A percentile compares a stretch with the other conserved stretches of the same genome.
Conservation (phyloP, 2,888 invertebrate genomes). For the Monoplex corrugatus region DNA sequence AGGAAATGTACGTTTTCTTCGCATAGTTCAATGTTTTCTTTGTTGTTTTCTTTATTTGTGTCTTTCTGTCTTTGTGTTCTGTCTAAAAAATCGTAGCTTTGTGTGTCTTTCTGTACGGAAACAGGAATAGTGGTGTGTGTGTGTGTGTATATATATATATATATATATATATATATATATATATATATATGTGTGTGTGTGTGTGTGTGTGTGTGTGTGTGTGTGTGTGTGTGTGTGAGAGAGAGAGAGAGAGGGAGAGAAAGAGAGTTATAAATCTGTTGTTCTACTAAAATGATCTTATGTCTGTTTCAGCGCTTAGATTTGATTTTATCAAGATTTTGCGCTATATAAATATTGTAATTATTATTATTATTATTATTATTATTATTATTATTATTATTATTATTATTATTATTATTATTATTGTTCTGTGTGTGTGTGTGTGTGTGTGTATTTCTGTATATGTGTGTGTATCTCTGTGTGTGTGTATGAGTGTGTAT, state of each 20-base stretch:
- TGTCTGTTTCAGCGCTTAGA: too few species aligned
- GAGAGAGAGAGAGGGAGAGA: too few species aligned
- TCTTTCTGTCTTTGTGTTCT: neutral
- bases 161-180: neutral
- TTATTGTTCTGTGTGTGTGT: neutral
- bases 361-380: too few species aligned
- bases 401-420: too few species aligned
- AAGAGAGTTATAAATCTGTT: too few species aligned
- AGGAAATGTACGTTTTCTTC: too few species aligned
- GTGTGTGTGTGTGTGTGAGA: neutral
- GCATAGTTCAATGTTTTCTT: neutral
- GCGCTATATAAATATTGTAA: too few species aligned
- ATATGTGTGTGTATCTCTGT: neutral
- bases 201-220: neutral
- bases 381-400: too few species aligned
- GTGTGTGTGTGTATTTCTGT: neutral
- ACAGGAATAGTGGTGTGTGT: neutral
- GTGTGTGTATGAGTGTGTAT: slow-evolving; percentile 1
- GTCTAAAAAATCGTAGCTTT: neutral
- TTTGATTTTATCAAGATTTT: neutral
- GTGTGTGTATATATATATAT: neutral
- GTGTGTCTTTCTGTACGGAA: neutral
- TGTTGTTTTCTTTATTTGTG: neutral
- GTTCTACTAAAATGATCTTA: too few species aligned
- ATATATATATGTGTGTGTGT: neutral